phyloP scores from a whole-genome alignment of 1,140 invertebrate genomes.

The Anthonomus grandis region DNA sequence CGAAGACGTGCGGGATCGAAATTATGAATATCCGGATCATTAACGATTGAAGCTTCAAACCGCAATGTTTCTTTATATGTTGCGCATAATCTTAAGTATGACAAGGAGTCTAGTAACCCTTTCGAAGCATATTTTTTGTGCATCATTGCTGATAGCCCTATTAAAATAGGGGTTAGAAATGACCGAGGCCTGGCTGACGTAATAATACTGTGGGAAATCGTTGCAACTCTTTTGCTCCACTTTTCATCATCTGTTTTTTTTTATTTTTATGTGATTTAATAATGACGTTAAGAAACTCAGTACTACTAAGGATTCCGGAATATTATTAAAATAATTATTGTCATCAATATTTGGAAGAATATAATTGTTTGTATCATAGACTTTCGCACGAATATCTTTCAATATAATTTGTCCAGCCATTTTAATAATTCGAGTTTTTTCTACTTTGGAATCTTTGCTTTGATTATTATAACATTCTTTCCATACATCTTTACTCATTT shows the following conservation, averaged over 20 bases:
- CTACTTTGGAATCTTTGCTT: slow-evolving; percentile 8
- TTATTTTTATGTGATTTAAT: slow-evolving; percentile 1
- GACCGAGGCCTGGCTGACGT: slow-evolving; percentile 20
- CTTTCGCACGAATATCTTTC: too few relatives aligned
- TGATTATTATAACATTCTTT: too few relatives aligned
- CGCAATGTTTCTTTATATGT: slow-evolving; percentile 21
- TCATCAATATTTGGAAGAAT: slow-evolving; percentile 1
- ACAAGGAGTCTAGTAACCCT: slow-evolving; percentile 16
- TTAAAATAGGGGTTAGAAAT: slow-evolving; percentile 21
- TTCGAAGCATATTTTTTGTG: slow-evolving; percentile 7
- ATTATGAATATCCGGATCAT: slow-evolving; percentile 15
- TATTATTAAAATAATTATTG: slow-evolving; percentile 1
- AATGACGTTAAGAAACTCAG: background rate
- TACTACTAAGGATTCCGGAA: slow-evolving; percentile 2
- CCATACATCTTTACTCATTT: too few relatives aligned
- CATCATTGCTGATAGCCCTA: slow-evolving; percentile 15
- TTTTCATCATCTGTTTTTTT: background rate
- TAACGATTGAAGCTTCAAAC: slow-evolving; percentile 1
- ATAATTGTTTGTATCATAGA: slow-evolving; percentile 3
- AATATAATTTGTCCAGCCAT: slow-evolving; percentile 7
- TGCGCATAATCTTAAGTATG: slow-evolving; percentile 13
- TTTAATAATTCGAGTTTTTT: slow-evolving; percentile 10
- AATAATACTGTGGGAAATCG: slow-evolving; percentile 17
- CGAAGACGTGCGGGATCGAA: too few relatives aligned
- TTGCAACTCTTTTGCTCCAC: slow-evolving; percentile 13